phyloP scores from a whole-genome alignment of 2,888 invertebrate species.

The Megaustenia siamemsis region DNA sequence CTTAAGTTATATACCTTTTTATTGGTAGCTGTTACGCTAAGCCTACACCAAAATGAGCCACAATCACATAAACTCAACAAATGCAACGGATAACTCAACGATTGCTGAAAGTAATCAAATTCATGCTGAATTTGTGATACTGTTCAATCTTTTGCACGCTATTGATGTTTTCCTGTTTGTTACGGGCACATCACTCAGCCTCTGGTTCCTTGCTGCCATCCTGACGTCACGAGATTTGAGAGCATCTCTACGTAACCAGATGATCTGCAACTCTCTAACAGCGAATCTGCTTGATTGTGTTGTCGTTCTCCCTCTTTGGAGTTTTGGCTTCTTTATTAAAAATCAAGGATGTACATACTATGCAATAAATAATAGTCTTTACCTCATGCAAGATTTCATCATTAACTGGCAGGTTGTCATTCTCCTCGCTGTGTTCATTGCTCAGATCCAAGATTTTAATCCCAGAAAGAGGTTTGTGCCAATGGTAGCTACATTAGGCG shows the following conservation, averaged over 20 bases:
- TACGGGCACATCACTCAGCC: background rate
- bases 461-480: background rate
- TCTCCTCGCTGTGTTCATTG: conserved; percentile 22
- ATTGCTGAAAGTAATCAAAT: no score
- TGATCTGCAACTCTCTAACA: background rate
- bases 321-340: background rate
- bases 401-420: conserved; percentile 35
- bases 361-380: background rate
- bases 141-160: no score
- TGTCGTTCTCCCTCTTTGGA: background rate
- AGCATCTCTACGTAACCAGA: conserved; percentile 22
- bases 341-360: background rate
- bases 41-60: no score
- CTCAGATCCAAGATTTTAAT: conserved; percentile 4
- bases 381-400: conserved; percentile 14
- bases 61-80: no score
- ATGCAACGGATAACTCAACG: no score
- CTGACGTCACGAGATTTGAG: background rate
- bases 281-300: background rate
- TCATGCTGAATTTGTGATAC: no score
- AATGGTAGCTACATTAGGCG: background rate
- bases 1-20: no score
- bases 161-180: background rate
- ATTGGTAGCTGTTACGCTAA: no score
- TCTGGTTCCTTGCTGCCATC: conserved; percentile 32